phyloP scores from a whole-genome alignment of 2,113 vertebrate genomes.

The Python bivittatus region DNA sequence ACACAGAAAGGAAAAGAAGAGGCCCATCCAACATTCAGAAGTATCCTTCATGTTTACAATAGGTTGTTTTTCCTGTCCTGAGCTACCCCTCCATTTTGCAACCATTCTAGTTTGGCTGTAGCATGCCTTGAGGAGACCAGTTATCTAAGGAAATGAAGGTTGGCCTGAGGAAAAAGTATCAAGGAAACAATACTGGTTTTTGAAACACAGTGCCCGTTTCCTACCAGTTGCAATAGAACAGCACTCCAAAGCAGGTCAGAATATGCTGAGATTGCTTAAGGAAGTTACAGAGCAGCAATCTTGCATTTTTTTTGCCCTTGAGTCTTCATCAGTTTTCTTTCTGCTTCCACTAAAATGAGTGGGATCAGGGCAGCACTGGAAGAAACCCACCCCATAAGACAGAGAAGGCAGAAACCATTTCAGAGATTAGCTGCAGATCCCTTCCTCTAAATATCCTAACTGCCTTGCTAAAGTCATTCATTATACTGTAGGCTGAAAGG shows the following conservation, averaged over 20 bases:
- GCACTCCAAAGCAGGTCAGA: constrained; percentile 17
- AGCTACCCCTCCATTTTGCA: neutral
- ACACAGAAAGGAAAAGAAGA: neutral
- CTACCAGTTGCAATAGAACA: neutral
- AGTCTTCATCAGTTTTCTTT: neutral
- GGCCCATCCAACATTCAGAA: neutral
- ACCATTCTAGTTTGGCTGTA: neutral
- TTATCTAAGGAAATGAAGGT: neutral
- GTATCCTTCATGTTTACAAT: neutral
- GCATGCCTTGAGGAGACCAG: neutral
- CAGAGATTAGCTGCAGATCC: neutral
- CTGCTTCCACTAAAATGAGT: fast-evolving
- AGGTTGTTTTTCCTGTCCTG: neutral
- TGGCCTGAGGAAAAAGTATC: neutral
- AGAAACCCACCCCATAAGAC: fast-evolving
- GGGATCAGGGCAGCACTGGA: neutral
- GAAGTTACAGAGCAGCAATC: constrained; percentile 28
- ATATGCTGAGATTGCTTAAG: constrained; percentile 32
- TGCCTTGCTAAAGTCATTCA: neutral
- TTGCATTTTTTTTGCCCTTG: neutral
- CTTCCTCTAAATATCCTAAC: constrained; percentile 36
- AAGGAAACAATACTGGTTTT: neutral
- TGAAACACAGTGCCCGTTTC: neutral
- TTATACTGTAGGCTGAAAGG: constrained; percentile 3
- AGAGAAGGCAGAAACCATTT: neutral